A percentile compares a stretch with the other conserved stretches of the same genome.
phyloP scores from a whole-genome alignment of 2,888 invertebrate genomes.

The Iselma pallidipennis region DNA sequence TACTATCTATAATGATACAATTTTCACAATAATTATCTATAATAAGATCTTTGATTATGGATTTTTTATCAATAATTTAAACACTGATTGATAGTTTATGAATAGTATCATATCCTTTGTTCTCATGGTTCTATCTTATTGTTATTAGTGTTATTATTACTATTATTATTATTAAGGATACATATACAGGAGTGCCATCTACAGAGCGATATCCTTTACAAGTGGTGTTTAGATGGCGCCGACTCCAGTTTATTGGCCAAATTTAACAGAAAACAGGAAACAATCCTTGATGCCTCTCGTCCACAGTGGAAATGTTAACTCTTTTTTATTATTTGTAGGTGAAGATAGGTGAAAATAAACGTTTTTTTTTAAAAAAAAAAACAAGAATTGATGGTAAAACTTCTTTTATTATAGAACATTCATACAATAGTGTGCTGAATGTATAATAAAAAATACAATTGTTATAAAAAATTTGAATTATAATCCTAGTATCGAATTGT shows the following conservation, averaged over 20 bases:
- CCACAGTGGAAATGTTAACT: slow-evolving; percentile 4
- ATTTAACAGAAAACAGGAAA: slow-evolving; percentile 24
- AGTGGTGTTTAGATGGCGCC: slow-evolving; percentile 11
- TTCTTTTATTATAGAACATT: slow-evolving; percentile 22
- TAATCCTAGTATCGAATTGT: slow-evolving; percentile 21
- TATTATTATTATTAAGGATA: neutral
- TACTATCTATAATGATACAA: no score
- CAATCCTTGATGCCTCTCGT: slow-evolving; percentile 19
- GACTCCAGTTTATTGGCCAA: slow-evolving; percentile 26
- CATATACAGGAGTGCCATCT: slow-evolving; percentile 18
- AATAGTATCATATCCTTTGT: neutral
- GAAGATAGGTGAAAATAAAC: slow-evolving; percentile 12
- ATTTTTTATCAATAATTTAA: no score
- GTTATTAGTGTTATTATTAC: neutral
- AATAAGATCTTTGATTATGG: no score
- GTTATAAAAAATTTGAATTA: slow-evolving; percentile 26
- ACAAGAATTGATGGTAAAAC: slow-evolving; percentile 1
- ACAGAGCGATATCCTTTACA: neutral
- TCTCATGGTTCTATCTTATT: neutral
- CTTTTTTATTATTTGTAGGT: slow-evolving; percentile 9
- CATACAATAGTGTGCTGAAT: slow-evolving; percentile 24
- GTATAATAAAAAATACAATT: slow-evolving; percentile 27
- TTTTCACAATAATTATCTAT: no score
- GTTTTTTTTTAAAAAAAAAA: neutral
- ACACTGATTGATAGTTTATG: no score